Percentiles rank a stretch among this genome's conserved stretches.
Evolutionary conservation across 2,113 vertebrate genomes (phyloP).

Genomic region (Gasterosteus aculeatus): DNA sequence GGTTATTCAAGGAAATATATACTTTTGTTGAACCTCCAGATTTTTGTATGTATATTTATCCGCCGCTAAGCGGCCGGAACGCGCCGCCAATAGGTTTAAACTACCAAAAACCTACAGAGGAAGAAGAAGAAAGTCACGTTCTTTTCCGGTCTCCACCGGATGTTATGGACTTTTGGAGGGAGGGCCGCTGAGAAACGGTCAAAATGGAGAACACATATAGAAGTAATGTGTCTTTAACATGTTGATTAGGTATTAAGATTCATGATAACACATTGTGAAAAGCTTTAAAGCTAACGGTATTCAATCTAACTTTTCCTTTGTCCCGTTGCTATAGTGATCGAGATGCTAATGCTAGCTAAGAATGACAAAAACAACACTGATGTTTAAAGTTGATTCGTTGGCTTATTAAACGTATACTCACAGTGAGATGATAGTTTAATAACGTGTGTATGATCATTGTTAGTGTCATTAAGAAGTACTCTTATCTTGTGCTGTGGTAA

Average conservation of each 20-base stretch:
- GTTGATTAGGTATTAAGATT: too few species aligned
- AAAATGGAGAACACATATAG: slow-evolving; percentile 22
- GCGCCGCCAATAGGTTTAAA: background rate
- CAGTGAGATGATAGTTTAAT: too few species aligned
- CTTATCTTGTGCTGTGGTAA: too few species aligned
- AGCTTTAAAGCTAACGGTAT: background rate
- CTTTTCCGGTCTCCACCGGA: background rate
- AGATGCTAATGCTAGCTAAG: background rate
- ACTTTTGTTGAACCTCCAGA: too few species aligned
- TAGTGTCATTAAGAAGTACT: too few species aligned
- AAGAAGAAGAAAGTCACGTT: background rate
- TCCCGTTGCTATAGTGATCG: background rate
- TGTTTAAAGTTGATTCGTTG: too few species aligned
- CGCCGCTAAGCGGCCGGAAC: slow-evolving; percentile 3
- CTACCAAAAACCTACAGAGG: too few species aligned
- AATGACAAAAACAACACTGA: too few species aligned
- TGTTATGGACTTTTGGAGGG: background rate
- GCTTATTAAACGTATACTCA: too few species aligned
- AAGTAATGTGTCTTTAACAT: slow-evolving; percentile 9
- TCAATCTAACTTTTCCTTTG: background rate
- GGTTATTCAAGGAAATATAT: too few species aligned
- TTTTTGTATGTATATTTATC: background rate
- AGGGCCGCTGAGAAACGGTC: background rate
- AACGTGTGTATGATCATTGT: too few species aligned
- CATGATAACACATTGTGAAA: too few species aligned